Evolutionary conservation across 2,797 vertebrate species (phyloP).

Genomic region (Ispidina lecontei): DNA sequence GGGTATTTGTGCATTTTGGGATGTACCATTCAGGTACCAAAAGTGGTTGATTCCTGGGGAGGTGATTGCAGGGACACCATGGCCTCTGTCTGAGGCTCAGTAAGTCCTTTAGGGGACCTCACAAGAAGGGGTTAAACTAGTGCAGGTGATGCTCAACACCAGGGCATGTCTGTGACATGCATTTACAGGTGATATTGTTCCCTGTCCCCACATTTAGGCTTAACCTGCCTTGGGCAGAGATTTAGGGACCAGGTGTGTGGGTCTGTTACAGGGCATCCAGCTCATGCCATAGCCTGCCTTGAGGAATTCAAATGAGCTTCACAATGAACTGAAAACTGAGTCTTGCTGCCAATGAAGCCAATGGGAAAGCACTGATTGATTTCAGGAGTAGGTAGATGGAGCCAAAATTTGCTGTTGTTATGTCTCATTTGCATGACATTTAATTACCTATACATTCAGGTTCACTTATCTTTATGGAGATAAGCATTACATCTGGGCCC

Average conservation of each 20-base stretch:
- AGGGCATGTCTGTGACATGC: not conserved
- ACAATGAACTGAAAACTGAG: not conserved
- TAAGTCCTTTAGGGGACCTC: not conserved
- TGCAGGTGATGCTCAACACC: not conserved
- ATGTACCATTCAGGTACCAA: not conserved
- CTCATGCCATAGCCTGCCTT: not conserved
- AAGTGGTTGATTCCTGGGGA: rapidly evolving
- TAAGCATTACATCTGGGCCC: not conserved
- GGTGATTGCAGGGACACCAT: not conserved
- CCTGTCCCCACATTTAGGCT: rapidly evolving
- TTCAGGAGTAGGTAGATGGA: not conserved
- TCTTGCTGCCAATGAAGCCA: not conserved
- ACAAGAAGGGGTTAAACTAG: rapidly evolving
- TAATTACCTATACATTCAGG: not conserved
- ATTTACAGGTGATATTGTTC: not conserved
- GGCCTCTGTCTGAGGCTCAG: not conserved
- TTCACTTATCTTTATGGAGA: not conserved
- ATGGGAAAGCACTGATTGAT: not conserved
- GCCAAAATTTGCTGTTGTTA: not conserved
- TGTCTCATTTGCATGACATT: not conserved
- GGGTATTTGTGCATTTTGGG: not conserved
- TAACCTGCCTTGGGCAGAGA: not conserved
- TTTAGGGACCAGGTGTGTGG: no score
- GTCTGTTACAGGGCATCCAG: not conserved
- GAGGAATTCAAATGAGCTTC: not conserved